Conservation (phyloP, 2,797 vertebrate species). For the Hirundo rustica region DNA sequence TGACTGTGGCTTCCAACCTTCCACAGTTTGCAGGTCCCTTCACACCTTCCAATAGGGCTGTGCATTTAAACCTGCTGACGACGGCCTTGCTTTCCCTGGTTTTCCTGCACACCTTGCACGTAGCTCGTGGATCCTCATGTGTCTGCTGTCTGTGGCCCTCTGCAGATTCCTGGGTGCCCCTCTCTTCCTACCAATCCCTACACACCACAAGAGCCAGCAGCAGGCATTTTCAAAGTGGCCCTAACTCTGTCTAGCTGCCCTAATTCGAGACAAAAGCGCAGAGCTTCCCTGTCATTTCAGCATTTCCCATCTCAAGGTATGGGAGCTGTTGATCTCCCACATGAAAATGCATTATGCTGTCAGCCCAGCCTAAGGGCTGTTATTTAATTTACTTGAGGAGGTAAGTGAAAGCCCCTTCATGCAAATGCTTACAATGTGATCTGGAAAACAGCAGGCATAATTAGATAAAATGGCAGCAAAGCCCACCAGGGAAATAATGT, state of each 20-base stretch:
- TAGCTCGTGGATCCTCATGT: neutral
- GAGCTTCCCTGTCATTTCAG: slow-evolving; percentile 30
- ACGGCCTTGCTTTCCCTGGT: neutral
- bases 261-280: neutral
- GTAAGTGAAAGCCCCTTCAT: slow-evolving; percentile 71
- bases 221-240: neutral
- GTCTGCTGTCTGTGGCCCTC: neutral
- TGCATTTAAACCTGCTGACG: slow-evolving; percentile 39
- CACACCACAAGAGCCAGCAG: neutral
- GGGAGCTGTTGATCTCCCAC: slow-evolving; percentile 65
- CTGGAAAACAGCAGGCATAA: slow-evolving; percentile 69
- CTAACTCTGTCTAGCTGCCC: neutral
- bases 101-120: slow-evolving; percentile 25
- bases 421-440: slow-evolving; percentile 69
- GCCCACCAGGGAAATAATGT: slow-evolving; percentile 61
- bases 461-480: slow-evolving; percentile 71
- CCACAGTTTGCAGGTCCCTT: slow-evolving; percentile 41
- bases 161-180: neutral
- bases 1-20: slow-evolving; percentile 6
- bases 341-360: slow-evolving; percentile 62
- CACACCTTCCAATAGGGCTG: neutral
- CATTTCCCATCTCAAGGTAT: slow-evolving; percentile 45
- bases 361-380: slow-evolving; percentile 66
- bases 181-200: neutral
- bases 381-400: slow-evolving; percentile 72